These are phyloP conservation scores for Chloebia gouldiae DNA, from an alignment of 2,113 vertebrate species.

Conservation along the genomic window DNA sequence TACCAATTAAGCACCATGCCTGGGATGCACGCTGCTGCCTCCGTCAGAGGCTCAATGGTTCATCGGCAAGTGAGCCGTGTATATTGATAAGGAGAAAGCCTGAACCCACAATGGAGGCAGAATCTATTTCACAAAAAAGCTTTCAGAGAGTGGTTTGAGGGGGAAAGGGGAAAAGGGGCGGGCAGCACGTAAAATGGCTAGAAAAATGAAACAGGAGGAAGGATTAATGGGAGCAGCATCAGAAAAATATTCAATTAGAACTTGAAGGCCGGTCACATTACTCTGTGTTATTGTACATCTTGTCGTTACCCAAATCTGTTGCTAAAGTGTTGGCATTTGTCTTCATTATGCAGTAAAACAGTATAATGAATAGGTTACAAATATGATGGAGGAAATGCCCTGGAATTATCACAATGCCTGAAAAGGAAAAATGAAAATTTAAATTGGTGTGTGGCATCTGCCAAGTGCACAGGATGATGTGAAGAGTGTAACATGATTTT, in stretches of 20 bases:
- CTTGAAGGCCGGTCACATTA: conserved; percentile 67
- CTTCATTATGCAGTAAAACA: conserved; percentile 73
- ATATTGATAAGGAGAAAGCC: conserved; percentile 46
- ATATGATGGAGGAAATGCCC: conserved; percentile 56
- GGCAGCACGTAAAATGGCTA: background rate
- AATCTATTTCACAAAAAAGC: conserved; percentile 55
- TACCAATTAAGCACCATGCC: conserved; percentile 74
- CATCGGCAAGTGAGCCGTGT: conserved; percentile 45
- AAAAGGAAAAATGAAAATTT: conserved; percentile 48
- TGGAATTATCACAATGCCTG: conserved; percentile 43
- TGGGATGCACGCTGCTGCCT: conserved; percentile 30
- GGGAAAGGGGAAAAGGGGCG: background rate
- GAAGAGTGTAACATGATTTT: background rate
- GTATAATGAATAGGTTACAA: conserved; percentile 71
- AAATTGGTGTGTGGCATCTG: conserved; percentile 36
- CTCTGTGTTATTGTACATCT: conserved; percentile 72
- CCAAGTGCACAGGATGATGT: conserved; percentile 18
- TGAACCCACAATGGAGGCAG: conserved; percentile 31
- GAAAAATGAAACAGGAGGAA: conserved; percentile 46
- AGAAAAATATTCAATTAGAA: conserved; percentile 77
- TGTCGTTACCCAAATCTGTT: conserved; percentile 74
- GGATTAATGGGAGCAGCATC: conserved; percentile 70
- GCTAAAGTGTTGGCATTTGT: conserved; percentile 76
- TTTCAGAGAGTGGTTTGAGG: background rate
- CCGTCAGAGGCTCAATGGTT: conserved; percentile 52